Base-by-base conservation (phyloP, 2,113 vertebrate genomes). In the Nothoprocta pentlandii region DNA sequence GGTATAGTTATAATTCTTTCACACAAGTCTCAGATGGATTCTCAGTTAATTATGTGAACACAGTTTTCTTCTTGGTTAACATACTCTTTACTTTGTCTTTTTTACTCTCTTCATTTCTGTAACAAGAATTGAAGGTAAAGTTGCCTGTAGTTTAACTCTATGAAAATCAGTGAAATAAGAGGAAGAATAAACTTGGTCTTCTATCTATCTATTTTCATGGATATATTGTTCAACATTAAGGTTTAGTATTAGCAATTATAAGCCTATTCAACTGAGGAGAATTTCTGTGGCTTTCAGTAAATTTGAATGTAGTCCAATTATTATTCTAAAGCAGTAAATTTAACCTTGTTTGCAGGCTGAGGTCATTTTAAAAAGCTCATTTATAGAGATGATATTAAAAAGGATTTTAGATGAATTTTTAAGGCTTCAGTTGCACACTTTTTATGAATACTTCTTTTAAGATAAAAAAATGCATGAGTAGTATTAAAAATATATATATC, bases 131-230 rank as follows among this genome's bases (percentile, higher is more conserved):
- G 16, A 69, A 82, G n/a, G 16, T 25, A 82, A 46, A 85, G 74
- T 82, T 63, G 17, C 5, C 12, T 20, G 42, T 16, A 58, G 9
- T 8, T 28, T 86, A n/a, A 69, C 15, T 69, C 14, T 62, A 0
- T 70, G 32, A 23, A 90, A 93, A 87, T 56, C 20, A 51, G 17
- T 80, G 16, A 81, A 86, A 75, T 73, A 9, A 92, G 28, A 92
- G 10, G 17, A 87, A 87, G 1, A 75, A 53, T 10, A 85, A 70
- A 47, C 70, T 62, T 89, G 10, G 22, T 66, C 56, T 66, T 73
- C 36, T n/a, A 2, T 39, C 30, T 64, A 0, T n/a, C 10, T 61
- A 80, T 80, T n/a, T 73, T 5, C 61, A 41, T 36, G 9, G 16
- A 66, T 49, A n/a, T 30, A 51, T 42, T 77, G 6, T 32, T 73